Evolutionary conservation across 2,888 invertebrate genomes (phyloP).

Genomic region (Cinara cedri): DNA sequence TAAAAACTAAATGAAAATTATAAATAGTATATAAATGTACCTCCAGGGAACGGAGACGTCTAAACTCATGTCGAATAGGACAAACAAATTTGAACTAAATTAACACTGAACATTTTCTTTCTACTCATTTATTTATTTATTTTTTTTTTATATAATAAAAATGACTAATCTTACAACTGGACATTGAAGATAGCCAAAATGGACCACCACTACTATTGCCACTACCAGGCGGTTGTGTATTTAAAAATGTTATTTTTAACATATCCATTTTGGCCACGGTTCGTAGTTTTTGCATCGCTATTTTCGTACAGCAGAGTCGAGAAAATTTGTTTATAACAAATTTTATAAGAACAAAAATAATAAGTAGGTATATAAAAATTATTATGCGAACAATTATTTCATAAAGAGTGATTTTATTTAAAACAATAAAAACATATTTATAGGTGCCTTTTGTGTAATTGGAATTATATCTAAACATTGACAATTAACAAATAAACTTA

Average conservation of each 20-base stretch:
- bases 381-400: too few relatives aligned
- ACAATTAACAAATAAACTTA: too few relatives aligned
- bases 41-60: slow-evolving; percentile 48
- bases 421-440: neutral
- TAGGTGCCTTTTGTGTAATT: neutral
- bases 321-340: slow-evolving; percentile 35
- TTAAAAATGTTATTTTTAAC: slow-evolving; percentile 56
- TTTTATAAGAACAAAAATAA: slow-evolving; percentile 23
- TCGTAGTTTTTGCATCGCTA: slow-evolving; percentile 48
- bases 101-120: slow-evolving; percentile 53
- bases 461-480: too few relatives aligned
- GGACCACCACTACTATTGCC: slow-evolving; percentile 42
- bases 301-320: slow-evolving; percentile 40
- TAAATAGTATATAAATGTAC: slow-evolving; percentile 30
- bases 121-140: slow-evolving; percentile 14
- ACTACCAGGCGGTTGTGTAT: slow-evolving; percentile 35
- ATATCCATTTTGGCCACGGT: slow-evolving; percentile 47
- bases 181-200: slow-evolving; percentile 51
- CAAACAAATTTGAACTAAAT: slow-evolving; percentile 43
- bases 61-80: slow-evolving; percentile 41
- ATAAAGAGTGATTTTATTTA: neutral
- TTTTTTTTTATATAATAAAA: slow-evolving; percentile 43
- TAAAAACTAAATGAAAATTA: neutral
- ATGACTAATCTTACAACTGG: slow-evolving; percentile 53
- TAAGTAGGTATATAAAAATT: neutral